phyloP scores from a whole-genome alignment of 2,888 invertebrate species.

The Aphidoletes aphidimyza region DNA sequence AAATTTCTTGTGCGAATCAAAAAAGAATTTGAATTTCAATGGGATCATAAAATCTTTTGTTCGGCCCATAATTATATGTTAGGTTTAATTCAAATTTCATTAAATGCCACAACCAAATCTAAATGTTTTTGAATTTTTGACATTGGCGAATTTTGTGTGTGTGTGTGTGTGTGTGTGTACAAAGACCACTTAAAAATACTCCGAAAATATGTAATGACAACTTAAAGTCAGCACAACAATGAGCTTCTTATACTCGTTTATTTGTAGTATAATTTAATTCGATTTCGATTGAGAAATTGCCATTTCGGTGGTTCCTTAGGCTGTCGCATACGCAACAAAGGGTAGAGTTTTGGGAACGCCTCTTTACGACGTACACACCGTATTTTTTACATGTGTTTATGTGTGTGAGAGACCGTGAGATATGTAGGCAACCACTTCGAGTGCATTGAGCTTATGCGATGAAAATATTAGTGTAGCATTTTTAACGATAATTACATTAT shows the following conservation, averaged over 20 bases:
- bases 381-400: neutral
- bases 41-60: neutral
- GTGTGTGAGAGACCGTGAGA: neutral
- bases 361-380: neutral
- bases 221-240: neutral
- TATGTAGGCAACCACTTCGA: too few relatives aligned
- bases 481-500: too few relatives aligned
- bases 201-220: neutral
- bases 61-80: constrained; percentile 32
- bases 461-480: neutral
- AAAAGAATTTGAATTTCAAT: constrained; percentile 35
- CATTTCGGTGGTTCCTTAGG: neutral
- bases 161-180: too few relatives aligned
- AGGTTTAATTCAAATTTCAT: constrained; percentile 30
- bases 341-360: constrained; percentile 31
- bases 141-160: constrained; percentile 5
- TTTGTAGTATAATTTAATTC: neutral
- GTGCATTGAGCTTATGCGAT: neutral
- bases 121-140: neutral
- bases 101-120: neutral
- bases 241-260: neutral
- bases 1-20: too few relatives aligned
- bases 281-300: neutral
- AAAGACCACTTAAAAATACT: too few relatives aligned
- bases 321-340: neutral